phyloP scores from a whole-genome alignment of 2,797 vertebrate genomes.

The Chelmon rostratus region DNA sequence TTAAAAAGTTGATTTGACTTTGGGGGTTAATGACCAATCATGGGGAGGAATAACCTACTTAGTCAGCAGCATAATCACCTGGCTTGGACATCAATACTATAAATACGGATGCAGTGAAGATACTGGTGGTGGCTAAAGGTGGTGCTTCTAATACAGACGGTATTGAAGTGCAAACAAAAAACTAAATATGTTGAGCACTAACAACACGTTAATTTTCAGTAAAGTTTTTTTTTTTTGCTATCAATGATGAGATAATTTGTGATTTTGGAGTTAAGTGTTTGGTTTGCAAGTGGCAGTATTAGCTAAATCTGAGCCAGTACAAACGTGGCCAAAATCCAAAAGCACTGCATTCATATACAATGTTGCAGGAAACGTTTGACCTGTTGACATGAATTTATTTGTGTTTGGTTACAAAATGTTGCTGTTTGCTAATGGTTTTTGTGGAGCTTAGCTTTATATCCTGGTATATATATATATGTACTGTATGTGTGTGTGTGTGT shows the following conservation, averaged over 20 bases:
- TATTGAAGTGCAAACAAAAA: neutral
- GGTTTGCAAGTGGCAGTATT: neutral
- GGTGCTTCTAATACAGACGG: neutral
- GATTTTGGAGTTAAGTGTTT: neutral
- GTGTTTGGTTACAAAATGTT: neutral
- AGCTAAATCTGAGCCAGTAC: neutral
- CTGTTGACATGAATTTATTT: neutral
- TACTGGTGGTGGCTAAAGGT: neutral
- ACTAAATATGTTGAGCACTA: neutral
- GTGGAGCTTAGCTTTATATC: neutral
- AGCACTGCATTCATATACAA: neutral
- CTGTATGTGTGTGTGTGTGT: too few relatives aligned
- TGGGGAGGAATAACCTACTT: neutral
- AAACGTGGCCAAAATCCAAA: neutral
- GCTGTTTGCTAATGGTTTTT: neutral
- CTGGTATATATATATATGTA: too few relatives aligned
- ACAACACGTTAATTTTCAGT: neutral
- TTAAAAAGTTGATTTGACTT: neutral
- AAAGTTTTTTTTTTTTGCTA: neutral
- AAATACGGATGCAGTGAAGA: slow-evolving; percentile 4
- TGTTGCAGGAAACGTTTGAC: neutral
- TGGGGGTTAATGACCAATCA: neutral
- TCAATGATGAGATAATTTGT: neutral
- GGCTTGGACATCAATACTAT: neutral
- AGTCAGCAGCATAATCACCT: neutral